Conservation (phyloP, 2,113 vertebrate species). For the Mesembrinibis cayennensis region DNA sequence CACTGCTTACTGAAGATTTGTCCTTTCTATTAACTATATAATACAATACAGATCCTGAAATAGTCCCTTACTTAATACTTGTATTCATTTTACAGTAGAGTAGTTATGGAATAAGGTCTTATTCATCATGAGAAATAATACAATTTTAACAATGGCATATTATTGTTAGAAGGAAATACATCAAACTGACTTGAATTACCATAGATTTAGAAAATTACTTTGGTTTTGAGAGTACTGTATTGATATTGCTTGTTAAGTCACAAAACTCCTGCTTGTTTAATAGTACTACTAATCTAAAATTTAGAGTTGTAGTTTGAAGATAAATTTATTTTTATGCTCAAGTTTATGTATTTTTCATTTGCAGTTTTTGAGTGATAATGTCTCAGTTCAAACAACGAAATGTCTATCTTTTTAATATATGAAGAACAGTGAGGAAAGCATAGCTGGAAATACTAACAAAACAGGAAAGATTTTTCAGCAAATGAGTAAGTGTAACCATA, state of each 20-base stretch:
- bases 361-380: background rate
- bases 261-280: background rate
- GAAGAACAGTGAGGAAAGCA: background rate
- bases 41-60: background rate
- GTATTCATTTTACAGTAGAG: background rate
- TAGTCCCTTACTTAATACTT: background rate
- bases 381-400: background rate
- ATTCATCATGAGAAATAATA: conserved; percentile 1
- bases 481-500: background rate
- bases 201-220: background rate
- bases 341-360: background rate
- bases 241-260: background rate
- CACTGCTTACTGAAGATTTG: background rate
- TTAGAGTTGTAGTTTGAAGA: background rate
- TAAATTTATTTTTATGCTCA: background rate
- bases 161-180: background rate
- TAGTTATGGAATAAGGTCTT: background rate
- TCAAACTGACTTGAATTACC: background rate
- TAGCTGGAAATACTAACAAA: background rate
- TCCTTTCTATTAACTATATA: background rate
- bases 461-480: background rate
- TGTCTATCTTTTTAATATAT: background rate
- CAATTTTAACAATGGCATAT: background rate
- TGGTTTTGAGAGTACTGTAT: background rate
- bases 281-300: background rate